Conservation (phyloP, 2,113 vertebrate genomes). For the Protobothrops mucrosquamatus region DNA sequence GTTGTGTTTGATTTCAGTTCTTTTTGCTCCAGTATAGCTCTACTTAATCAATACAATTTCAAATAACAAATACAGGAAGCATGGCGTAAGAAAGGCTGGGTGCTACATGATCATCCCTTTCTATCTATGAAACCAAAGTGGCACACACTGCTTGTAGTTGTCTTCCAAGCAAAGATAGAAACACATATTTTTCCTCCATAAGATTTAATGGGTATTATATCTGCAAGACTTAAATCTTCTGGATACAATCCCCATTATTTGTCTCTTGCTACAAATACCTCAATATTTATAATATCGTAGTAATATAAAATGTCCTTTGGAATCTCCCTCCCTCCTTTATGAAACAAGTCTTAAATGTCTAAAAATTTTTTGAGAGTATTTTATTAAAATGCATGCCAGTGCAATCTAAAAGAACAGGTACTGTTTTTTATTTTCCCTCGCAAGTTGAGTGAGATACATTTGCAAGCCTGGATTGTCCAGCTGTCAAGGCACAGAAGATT, state of each 20-base stretch:
- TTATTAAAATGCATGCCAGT: background rate
- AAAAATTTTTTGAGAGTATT: background rate
- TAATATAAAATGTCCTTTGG: background rate
- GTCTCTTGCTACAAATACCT: background rate
- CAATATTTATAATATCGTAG: background rate
- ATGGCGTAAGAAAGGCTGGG: background rate
- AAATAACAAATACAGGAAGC: background rate
- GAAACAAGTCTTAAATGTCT: background rate
- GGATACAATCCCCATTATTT: background rate
- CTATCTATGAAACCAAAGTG: background rate
- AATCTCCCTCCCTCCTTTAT: background rate
- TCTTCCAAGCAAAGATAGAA: background rate
- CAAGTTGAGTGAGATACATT: background rate
- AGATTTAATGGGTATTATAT: background rate
- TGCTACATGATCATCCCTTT: background rate
- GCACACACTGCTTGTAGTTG: background rate
- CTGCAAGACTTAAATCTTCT: too few species aligned
- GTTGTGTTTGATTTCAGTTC: background rate
- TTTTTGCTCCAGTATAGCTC: background rate
- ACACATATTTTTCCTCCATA: background rate
- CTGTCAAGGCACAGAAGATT: conserved; percentile 41
- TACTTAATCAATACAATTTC: background rate
- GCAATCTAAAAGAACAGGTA: background rate
- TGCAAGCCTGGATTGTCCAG: conserved; percentile 37
- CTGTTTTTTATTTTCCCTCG: conserved; percentile 15